Conservation (phyloP, 2,888 invertebrate genomes). For the Stictocephala bisonia region DNA sequence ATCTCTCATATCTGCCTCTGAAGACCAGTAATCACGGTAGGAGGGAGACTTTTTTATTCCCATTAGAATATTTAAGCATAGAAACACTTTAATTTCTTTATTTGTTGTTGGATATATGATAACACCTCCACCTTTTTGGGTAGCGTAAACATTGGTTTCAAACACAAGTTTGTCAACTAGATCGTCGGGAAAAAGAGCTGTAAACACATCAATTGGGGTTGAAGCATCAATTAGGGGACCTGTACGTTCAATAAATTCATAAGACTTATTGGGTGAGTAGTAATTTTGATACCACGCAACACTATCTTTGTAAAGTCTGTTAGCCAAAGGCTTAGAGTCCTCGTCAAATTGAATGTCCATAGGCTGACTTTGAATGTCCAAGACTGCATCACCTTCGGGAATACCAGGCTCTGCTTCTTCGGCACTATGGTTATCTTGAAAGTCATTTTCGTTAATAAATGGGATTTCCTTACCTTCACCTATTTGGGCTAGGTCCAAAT, state of each 20-base stretch:
- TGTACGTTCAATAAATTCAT: not conserved
- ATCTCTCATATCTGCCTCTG: not conserved
- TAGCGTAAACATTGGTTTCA: not conserved
- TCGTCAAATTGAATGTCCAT: too few relatives aligned
- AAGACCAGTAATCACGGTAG: not conserved
- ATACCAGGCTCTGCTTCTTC: too few relatives aligned
- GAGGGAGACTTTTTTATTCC: not conserved
- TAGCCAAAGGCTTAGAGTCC: too few relatives aligned
- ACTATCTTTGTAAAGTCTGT: not conserved
- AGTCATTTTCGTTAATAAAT: too few relatives aligned
- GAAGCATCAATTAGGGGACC: not conserved
- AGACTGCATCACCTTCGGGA: too few relatives aligned
- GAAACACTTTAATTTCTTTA: not conserved
- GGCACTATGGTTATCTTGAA: too few relatives aligned
- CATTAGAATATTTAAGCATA: too few relatives aligned
- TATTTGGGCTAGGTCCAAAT: too few relatives aligned
- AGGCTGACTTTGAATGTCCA: too few relatives aligned
- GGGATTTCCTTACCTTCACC: too few relatives aligned
- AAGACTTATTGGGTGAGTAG: not conserved
- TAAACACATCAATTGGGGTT: not conserved
- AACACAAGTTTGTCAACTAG: not conserved
- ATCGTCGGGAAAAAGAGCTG: not conserved
- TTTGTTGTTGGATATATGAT: not conserved
- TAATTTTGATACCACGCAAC: not conserved
- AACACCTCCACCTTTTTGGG: not conserved